Conservation (phyloP, 1,140 invertebrate species). For the Aphis craccivora region DNA sequence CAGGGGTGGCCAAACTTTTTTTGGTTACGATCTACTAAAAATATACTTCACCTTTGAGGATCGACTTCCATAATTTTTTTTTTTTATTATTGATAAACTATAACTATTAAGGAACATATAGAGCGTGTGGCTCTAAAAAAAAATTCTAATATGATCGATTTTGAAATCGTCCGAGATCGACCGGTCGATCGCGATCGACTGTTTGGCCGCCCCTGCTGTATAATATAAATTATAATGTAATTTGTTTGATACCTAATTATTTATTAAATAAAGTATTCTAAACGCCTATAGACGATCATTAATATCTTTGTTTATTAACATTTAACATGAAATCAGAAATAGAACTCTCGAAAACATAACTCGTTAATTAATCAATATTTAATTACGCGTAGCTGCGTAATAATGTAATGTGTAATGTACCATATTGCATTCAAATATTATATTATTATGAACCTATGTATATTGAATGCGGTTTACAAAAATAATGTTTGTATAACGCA, state of each 20-base stretch:
- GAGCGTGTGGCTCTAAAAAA: too few species aligned
- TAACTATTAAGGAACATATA: too few species aligned
- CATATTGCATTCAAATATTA: background rate
- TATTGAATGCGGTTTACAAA: background rate
- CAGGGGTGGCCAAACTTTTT: too few species aligned
- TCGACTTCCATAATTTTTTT: too few species aligned
- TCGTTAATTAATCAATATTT: slow-evolving; percentile 3
- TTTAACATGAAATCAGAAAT: background rate
- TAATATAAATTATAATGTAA: background rate
- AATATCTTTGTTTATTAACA: background rate
- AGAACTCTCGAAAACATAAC: background rate
- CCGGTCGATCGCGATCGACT: too few species aligned
- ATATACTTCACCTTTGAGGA: too few species aligned
- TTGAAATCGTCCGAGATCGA: too few species aligned
- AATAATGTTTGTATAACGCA: background rate
- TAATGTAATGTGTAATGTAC: background rate
- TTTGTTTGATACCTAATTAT: background rate
- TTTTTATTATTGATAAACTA: too few species aligned
- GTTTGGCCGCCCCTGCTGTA: too few species aligned
- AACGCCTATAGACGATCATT: background rate
- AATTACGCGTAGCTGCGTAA: background rate
- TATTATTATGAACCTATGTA: background rate
- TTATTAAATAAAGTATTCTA: background rate
- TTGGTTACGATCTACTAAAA: too few species aligned
- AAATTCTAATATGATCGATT: too few species aligned